Evolutionary conservation across 2,113 vertebrate species (phyloP).

Genomic region (Tinamus guttatus): DNA sequence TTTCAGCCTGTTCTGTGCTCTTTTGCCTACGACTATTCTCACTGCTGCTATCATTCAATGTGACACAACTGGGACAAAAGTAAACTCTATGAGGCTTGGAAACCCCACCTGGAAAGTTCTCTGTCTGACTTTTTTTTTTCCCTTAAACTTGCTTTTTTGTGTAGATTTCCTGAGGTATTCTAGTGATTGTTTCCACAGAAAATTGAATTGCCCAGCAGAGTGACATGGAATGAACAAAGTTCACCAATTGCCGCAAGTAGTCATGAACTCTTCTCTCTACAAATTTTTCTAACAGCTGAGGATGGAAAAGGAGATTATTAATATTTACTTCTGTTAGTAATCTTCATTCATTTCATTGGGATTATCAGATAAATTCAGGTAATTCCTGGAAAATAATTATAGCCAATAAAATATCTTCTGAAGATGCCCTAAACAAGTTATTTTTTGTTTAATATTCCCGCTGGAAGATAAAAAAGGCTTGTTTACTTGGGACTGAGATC

Average conservation of each 20-base stretch:
- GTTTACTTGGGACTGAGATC: too few species aligned
- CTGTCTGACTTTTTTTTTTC: neutral
- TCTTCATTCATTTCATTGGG: neutral
- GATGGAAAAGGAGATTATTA: neutral
- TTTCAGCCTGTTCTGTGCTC: neutral
- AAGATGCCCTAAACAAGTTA: neutral
- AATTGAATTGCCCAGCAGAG: neutral
- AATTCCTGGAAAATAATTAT: neutral
- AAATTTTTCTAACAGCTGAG: neutral
- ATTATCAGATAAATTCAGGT: accelerated
- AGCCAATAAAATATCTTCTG: neutral
- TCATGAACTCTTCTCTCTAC: neutral
- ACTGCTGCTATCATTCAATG: neutral
- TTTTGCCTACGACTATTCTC: neutral
- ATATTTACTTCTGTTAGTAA: too few species aligned
- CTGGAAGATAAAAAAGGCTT: neutral
- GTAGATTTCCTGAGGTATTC: neutral
- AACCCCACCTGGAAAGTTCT: neutral
- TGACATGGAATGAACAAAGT: neutral
- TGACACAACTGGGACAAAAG: neutral
- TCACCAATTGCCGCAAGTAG: neutral
- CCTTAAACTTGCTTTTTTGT: neutral
- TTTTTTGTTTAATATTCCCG: neutral
- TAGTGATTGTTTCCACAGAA: neutral
- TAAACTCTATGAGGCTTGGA: neutral